Base-by-base conservation (phyloP, 2,797 vertebrate species). In the Euthynnus affinis region DNA sequence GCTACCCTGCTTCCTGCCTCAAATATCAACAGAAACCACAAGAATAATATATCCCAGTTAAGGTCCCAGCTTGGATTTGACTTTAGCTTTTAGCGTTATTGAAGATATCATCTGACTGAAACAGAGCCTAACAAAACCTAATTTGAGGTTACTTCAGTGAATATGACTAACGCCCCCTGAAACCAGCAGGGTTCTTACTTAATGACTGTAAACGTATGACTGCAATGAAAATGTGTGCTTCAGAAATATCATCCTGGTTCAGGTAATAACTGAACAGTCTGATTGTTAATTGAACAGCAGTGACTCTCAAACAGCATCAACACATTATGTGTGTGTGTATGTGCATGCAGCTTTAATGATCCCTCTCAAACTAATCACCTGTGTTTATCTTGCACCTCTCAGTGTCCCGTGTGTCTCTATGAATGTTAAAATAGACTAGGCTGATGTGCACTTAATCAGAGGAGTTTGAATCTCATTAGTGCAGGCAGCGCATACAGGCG, bases 31-130 rank as follows among this genome's bases (percentile, higher is more conserved):
- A 48, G 15, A 71, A 64, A 32, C 10, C 76, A 71, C 25, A 61
- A 5, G 4, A 66, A 52, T 69, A 4, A 9, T 27, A 59, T 48
- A 32, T 75, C 62, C 69, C 29, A 59, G 14, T 52, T 57, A 1
- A 37, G 20, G 32, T 4, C 32, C 9, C 62, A 37, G 22, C 71
- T 82, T 86, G 61, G 42, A 59, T 80, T 55, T 80, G 22, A 76
- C 18, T 67, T 75, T 17, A 49, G 63, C 81, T 87, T 87, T 90
- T 86, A 88, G 72, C 64, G 15, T 80, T 74, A 84, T 81, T 88
- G 42, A 87, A 62, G 52, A 62, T 79, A 52, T 77, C 72, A 74
- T 66, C 59, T 44, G 63, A 61, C 51, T 17, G 18, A 12, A 59
- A 66, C 27, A 42, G 23, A 82, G 46, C 62, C 72, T 63, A 51